A percentile compares a stretch with the other conserved stretches of the same genome.
These are phyloP conservation scores for Macropus fuliginosus DNA, from an alignment of 2,797 vertebrate species.

Conservation along the genomic window DNA sequence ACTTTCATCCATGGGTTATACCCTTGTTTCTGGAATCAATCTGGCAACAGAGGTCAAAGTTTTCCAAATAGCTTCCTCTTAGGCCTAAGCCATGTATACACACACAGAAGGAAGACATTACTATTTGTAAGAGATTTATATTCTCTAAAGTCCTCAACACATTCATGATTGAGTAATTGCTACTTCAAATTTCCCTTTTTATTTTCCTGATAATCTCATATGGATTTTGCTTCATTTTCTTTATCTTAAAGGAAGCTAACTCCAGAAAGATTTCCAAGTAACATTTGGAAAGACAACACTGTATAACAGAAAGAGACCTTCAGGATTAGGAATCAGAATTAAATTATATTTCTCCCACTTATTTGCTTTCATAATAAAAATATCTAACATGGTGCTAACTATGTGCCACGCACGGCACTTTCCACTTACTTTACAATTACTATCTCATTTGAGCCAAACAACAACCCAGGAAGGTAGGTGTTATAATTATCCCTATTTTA, in stretches of 20 bases:
- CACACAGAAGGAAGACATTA: background rate
- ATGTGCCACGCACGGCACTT: no score
- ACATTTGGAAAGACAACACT: background rate
- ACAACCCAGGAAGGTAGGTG: background rate
- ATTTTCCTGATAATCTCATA: conserved; percentile 17
- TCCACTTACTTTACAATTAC: background rate
- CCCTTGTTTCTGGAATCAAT: conserved; percentile 20
- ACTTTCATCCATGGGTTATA: background rate
- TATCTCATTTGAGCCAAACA: background rate
- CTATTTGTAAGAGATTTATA: background rate
- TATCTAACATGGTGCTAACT: background rate
- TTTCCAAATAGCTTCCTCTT: background rate
- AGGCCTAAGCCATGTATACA: background rate
- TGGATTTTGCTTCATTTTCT: background rate
- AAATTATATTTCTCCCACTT: background rate
- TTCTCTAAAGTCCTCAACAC: background rate
- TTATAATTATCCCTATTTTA: background rate
- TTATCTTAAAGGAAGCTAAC: background rate
- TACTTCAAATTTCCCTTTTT: background rate
- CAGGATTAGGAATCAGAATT: background rate
- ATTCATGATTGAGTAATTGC: background rate
- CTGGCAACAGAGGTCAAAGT: background rate
- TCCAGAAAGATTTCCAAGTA: conserved; percentile 32
- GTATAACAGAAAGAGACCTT: background rate
- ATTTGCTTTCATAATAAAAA: background rate